phyloP scores from a whole-genome alignment of 2,113 vertebrate species.

The Ctenomys sociabilis region DNA sequence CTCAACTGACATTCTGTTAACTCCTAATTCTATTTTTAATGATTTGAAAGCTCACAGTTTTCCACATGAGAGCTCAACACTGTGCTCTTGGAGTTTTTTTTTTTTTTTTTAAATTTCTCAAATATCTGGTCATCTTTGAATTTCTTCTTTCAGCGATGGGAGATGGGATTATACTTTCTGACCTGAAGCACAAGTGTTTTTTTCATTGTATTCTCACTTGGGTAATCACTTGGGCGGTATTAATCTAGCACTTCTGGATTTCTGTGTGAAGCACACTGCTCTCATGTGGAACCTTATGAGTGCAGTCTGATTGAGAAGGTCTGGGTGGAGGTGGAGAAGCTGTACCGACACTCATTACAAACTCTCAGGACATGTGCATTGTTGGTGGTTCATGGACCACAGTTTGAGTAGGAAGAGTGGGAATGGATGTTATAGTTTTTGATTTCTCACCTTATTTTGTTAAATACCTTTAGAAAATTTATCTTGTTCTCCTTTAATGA shows the following conservation, averaged over 20 bases:
- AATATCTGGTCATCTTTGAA: neutral
- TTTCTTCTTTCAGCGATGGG: conserved; percentile 21
- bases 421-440: neutral
- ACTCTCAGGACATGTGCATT: neutral
- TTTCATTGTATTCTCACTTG: neutral
- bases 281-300: neutral
- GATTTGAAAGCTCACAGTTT: neutral
- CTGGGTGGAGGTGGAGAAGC: neutral
- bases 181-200: neutral
- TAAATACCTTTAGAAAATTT: neutral
- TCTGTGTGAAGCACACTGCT: neutral
- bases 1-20: neutral
- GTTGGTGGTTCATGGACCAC: neutral
- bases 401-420: neutral
- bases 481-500: neutral
- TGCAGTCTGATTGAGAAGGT: neutral
- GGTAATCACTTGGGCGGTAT: neutral
- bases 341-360: neutral
- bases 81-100: neutral
- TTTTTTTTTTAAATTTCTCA: neutral
- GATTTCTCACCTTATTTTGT: neutral
- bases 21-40: conserved; percentile 37
- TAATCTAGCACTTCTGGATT: neutral
- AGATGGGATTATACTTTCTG: neutral
- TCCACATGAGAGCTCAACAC: neutral